Evolutionary conservation across 2,888 invertebrate genomes (phyloP).

Genomic region (Uloborus plumipes): DNA sequence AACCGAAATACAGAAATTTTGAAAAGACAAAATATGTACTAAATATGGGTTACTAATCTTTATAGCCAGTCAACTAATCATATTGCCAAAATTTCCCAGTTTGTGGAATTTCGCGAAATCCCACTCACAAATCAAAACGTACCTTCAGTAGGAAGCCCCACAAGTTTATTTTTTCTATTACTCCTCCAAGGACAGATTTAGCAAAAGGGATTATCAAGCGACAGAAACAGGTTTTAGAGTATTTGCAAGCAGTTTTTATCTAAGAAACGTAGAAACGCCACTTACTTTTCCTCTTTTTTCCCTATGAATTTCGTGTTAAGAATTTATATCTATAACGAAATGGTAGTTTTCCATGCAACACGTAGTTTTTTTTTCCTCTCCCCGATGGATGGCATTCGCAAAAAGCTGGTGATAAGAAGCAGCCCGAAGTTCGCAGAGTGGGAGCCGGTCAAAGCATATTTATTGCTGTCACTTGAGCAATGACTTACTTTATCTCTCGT

Average conservation of each 20-base stretch:
- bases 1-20: too few species aligned
- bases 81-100: too few species aligned
- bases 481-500: conserved; percentile 19
- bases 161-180: conserved; percentile 3
- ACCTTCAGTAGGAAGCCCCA: too few species aligned
- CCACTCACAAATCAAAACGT: too few species aligned
- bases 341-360: conserved; percentile 35
- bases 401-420: conserved; percentile 33
- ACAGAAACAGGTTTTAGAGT: conserved; percentile 36
- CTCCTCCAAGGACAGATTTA: conserved; percentile 10
- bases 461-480: conserved; percentile 30
- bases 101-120: too few species aligned
- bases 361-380: conserved; percentile 7
- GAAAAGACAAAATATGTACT: too few species aligned
- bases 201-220: conserved; percentile 25
- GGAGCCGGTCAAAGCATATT: conserved; percentile 17
- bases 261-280: conserved; percentile 36
- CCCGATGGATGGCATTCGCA: conserved; percentile 33
- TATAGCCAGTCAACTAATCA: too few species aligned
- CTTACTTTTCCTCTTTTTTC: conserved; percentile 16
- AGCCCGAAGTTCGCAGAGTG: conserved; percentile 3
- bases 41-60: too few species aligned
- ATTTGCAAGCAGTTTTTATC: conserved; percentile 41
- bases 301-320: conserved; percentile 27
- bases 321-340: conserved; percentile 47